Base-by-base conservation (phyloP, 2,888 invertebrate genomes). In the Acanthoscelides obtectus region DNA sequence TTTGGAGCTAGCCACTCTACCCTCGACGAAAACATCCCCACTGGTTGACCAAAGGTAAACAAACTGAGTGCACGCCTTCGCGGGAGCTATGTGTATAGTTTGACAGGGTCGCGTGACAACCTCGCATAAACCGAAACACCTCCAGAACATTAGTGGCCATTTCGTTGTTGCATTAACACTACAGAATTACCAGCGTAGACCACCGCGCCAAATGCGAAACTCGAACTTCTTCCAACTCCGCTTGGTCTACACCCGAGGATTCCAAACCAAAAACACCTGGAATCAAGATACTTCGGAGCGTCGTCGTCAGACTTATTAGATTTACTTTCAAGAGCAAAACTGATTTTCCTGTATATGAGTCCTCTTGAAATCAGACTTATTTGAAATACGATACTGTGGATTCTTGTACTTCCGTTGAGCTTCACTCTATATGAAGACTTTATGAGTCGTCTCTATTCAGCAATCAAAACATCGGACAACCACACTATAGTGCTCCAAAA, bases 121-220 rank as follows among this genome's bases (percentile, higher is more conserved):
- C 74, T 76, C 77, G 80, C 84, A 85, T 85, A 84, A 85, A 82
- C 81, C 81, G 82, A 83, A n/a, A 85, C 85, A 85, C 85, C 84
- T 85, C 79, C 81, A 80, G 81, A 83, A 81, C 84, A 85, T 85
- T 85, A 85, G 85, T 85, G 84, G 85, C 85, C 85, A 85, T 85
- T 86, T 85, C 84, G 80, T 77, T 79, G 80, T 80, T 79, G 80
- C 79, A 81, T 81, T 81, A 81, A 81, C 80, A 81, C 80, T 81
- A 77, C 76, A 76, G 78, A 80, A 81, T 81, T 81, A 80, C 79
- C 77, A 72, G 75, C 72, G 72, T 69, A 71, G 71, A 20, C 21
- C 63, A 63, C 8, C 66, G 45, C 45, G 17, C 45, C 45, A 45
- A 45, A 45, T 17, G 45, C 45, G 45, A 76, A 75, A 75, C 74